Conservation (phyloP, 35 echinoderm and acorn worm species). For the Strongylocentrotus purpuratus region DNA sequence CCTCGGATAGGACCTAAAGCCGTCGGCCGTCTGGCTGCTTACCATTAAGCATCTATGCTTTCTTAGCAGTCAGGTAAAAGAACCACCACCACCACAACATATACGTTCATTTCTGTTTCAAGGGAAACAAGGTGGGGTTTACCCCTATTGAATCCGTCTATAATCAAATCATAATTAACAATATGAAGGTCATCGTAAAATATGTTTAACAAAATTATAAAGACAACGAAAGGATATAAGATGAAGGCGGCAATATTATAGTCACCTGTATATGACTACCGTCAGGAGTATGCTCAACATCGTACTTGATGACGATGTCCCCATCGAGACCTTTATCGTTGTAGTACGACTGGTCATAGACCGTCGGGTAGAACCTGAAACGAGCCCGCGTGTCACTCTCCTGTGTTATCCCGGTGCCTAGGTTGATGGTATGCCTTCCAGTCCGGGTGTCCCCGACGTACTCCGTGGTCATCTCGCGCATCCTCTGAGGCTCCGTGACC, state of each 20-base stretch:
- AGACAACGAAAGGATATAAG: not conserved
- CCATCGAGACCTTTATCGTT: slow-evolving; percentile 64
- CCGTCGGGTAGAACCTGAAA: slow-evolving; percentile 68
- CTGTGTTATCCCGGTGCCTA: slow-evolving; percentile 56
- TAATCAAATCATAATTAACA: too few species aligned
- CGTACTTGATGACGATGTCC: slow-evolving; percentile 82
- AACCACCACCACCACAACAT: too few species aligned
- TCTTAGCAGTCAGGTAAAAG: too few species aligned
- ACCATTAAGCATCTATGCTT: too few species aligned
- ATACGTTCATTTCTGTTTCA: too few species aligned
- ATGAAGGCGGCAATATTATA: not conserved
- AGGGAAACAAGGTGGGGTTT: too few species aligned
- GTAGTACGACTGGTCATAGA: slow-evolving; percentile 72
- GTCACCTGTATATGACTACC: slow-evolving; percentile 90
- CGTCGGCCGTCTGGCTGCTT: too few species aligned
- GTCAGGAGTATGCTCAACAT: slow-evolving; percentile 69
- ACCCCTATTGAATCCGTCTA: too few species aligned
- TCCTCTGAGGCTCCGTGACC: slow-evolving; percentile 86
- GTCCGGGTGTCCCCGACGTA: slow-evolving; percentile 57
- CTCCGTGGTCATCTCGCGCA: slow-evolving; percentile 54
- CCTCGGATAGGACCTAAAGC: too few species aligned
- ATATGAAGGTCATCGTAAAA: too few species aligned
- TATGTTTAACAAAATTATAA: not conserved
- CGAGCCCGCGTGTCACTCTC: slow-evolving; percentile 37
- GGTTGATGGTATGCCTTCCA: slow-evolving; percentile 41